Conservation (phyloP, 2,113 vertebrate species). For the Takifugu flavidus region DNA sequence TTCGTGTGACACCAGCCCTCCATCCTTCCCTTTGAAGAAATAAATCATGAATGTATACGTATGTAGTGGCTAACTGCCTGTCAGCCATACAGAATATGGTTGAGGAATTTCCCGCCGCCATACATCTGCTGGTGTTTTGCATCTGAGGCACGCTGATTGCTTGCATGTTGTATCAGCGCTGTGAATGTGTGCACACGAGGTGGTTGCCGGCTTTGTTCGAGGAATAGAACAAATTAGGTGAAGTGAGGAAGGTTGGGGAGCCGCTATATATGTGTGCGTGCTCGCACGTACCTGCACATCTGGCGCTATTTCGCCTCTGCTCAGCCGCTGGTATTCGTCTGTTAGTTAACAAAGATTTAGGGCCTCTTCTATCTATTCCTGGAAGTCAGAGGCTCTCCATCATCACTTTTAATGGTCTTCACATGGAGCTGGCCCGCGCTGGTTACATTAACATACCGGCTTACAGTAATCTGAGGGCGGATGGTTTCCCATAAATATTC, state of each 20-base stretch:
- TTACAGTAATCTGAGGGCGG: slow-evolving; percentile 64
- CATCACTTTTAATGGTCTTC: slow-evolving; percentile 59
- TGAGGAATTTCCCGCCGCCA: slow-evolving; percentile 30
- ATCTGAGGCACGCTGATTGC: slow-evolving; percentile 42
- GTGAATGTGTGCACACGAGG: slow-evolving; percentile 15
- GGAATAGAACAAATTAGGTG: slow-evolving; percentile 9
- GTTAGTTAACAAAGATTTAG: slow-evolving; percentile 39
- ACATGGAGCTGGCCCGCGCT: slow-evolving; percentile 45
- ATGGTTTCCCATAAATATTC: slow-evolving; percentile 63
- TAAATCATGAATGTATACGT: slow-evolving; percentile 32
- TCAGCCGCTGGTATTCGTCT: neutral
- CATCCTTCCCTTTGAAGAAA: neutral
- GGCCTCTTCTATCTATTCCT: slow-evolving; percentile 43
- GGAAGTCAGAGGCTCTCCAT: slow-evolving; percentile 36
- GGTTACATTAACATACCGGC: slow-evolving; percentile 62
- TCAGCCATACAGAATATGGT: neutral
- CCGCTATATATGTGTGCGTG: neutral
- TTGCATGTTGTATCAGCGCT: slow-evolving; percentile 34
- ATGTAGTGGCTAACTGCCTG: slow-evolving; percentile 20
- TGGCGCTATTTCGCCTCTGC: neutral
- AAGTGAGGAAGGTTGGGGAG: neutral
- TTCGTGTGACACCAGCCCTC: slow-evolving; percentile 1
- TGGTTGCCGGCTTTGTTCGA: slow-evolving; percentile 17
- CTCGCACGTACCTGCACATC: neutral
- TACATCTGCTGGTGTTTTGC: slow-evolving; percentile 42